Evolutionary conservation across 1,140 invertebrate species (phyloP), one percentile per base, ranked within the genome.

Genomic region (Lordiphosa collinella): DNA sequence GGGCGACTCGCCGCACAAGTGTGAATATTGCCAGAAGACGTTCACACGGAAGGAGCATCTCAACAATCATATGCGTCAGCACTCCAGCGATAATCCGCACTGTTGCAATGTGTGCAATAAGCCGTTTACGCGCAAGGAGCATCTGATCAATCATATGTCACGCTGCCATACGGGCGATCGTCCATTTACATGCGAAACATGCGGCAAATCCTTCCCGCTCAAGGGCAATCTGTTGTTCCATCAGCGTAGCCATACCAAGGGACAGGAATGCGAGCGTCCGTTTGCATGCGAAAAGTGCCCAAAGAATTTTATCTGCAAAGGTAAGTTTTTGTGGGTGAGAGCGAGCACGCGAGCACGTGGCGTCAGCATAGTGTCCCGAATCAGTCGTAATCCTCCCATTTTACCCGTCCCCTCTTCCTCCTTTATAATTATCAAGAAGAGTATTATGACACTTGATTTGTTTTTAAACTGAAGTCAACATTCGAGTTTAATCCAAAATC

Each of bases 231-330:
- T 99, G 29, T 90, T 98, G 12, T 98, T 98, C 89, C 98, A 99
- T 90, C 96, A 98, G 90, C 92, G 97, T 34, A 99, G 97, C 25
- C 98, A 99, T 90, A 95, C 95, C 76, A 95, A 95, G 85, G 93
- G 93, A 16, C 92, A 92, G 59, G 95, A 95, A 22, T 94, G 96
- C 59, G 95, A 98, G 84, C 90, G 97, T 53, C 97, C 97, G 0
- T 99, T 97, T 90, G 92, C 95, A 18, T 99, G 98, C 89, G 97
- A 99, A 73, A 92, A 99, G 38, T 99, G 98, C 86, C 95, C 96
- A 18, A 99, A 99, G 89, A 96, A 97, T 71, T 99, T 99, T 90
- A 94, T 98, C 89, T 95, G 97, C 88, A 98, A 99, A 91, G 96
- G 97, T 91, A 68, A 84, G 66, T 67, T 40, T 40, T n/a, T n/a